Percentiles rank a stretch among this genome's conserved stretches.
Conservation (phyloP, 2,113 vertebrate species). For the Paradisaea rubra region DNA sequence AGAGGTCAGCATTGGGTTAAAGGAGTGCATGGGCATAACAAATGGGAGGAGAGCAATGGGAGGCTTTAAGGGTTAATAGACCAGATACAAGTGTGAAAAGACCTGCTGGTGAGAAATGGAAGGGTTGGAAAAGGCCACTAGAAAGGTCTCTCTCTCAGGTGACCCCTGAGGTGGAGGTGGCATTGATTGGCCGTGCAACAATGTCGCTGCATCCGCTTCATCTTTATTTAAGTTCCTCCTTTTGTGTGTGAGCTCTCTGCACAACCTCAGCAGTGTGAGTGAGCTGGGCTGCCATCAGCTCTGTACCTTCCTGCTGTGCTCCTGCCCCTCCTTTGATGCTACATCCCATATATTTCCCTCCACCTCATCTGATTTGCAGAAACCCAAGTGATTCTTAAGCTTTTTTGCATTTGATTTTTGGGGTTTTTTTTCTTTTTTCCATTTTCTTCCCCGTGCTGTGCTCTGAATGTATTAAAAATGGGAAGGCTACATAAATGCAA, state of each 20-base stretch:
- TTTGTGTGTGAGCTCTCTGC: not conserved
- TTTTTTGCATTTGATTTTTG: fast-evolving
- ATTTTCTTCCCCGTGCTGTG: not conserved
- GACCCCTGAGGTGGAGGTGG: conserved; percentile 14
- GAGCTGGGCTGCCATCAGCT: not conserved
- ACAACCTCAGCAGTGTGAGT: not conserved
- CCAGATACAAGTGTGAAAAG: not conserved
- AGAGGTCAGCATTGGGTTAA: not conserved
- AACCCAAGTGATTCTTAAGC: not conserved
- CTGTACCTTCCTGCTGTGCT: not conserved
- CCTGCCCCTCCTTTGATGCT: not conserved
- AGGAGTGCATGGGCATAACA: not conserved
- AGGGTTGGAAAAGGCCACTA: conserved; percentile 25
- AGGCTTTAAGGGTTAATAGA: not conserved
- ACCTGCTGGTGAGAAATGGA: conserved; percentile 26
- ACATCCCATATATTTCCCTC: not conserved
- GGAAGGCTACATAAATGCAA: not conserved
- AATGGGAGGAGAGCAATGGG: not conserved
- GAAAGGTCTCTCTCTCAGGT: conserved; percentile 2
- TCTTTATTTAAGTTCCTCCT: conserved; percentile 49
- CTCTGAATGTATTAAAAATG: not conserved
- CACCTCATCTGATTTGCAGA: not conserved
- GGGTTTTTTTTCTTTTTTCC: not conserved
- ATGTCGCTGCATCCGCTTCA: not conserved
- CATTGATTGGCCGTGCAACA: not conserved